A percentile compares a stretch with the other conserved stretches of the same genome.
phyloP scores from a whole-genome alignment of 2,113 vertebrate species.

The Progne subis region DNA sequence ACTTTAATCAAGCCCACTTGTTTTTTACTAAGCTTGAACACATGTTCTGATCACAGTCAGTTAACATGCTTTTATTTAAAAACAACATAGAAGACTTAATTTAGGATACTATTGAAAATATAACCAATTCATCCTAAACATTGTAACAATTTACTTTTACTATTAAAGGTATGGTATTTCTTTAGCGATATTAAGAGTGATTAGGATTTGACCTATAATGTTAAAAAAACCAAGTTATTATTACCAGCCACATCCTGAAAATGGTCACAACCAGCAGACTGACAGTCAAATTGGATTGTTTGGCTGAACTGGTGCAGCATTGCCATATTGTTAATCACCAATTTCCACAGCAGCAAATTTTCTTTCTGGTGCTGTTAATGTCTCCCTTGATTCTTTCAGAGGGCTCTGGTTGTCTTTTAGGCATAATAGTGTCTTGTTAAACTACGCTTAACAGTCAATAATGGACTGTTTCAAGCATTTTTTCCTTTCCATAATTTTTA shows the following conservation, averaged over 20 bases:
- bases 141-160: not conserved
- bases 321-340: slow-evolving; percentile 26
- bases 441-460: not conserved
- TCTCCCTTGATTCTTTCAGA: slow-evolving; percentile 12
- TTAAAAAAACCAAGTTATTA: not conserved
- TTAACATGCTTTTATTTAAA: not conserved
- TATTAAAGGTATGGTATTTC: not conserved
- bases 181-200: not conserved
- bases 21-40: not conserved
- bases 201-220: not conserved
- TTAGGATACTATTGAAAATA: not conserved
- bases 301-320: not conserved
- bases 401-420: slow-evolving; percentile 21
- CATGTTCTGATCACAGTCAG: not conserved
- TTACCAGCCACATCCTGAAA: not conserved
- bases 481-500: not conserved
- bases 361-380: slow-evolving; percentile 15
- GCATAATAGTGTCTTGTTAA: not conserved
- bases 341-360: slow-evolving; percentile 20
- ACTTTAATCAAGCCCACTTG: slow-evolving; percentile 17
- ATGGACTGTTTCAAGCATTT: not conserved
- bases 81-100: not conserved
- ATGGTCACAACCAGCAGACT: not conserved
- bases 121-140: not conserved
- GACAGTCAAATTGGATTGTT: not conserved